Percentiles rank a stretch among this genome's conserved stretches.
phyloP scores from a whole-genome alignment of 2,888 invertebrate genomes.

The Hirtodrosophila confusa region DNA sequence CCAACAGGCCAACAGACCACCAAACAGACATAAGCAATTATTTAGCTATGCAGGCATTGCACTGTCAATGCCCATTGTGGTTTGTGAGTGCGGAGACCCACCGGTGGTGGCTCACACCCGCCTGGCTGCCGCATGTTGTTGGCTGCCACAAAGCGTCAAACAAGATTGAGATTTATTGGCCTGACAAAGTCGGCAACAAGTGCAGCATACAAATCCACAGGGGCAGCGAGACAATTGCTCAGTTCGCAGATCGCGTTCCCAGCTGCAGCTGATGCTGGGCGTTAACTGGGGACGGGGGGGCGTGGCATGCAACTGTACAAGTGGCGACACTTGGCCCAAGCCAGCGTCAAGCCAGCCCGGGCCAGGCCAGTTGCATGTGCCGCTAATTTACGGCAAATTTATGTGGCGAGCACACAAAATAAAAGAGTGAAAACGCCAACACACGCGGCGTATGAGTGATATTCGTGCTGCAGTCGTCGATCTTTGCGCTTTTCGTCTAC shows the following conservation, averaged over 20 bases:
- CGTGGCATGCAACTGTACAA: conserved; percentile 62
- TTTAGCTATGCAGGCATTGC: conserved; percentile 34
- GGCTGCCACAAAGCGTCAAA: conserved; percentile 74
- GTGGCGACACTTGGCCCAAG: conserved; percentile 74
- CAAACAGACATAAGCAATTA: conserved; percentile 29
- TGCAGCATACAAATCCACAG: conserved; percentile 61
- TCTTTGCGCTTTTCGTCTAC: conserved; percentile 29
- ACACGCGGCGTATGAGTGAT: conserved; percentile 74
- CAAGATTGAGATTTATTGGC: conserved; percentile 79
- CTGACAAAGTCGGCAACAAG: conserved; percentile 69
- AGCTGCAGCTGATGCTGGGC: conserved; percentile 55
- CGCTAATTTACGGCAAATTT: conserved; percentile 80
- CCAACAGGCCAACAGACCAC: conserved; percentile 8
- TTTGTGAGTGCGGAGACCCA: conserved; percentile 45
- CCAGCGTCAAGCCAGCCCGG: conserved; percentile 9
- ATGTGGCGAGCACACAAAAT: conserved; percentile 46
- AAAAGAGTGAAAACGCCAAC: conserved; percentile 32
- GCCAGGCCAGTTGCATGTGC: conserved; percentile 63
- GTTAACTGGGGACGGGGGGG: conserved; percentile 46
- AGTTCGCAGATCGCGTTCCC: conserved; percentile 20
- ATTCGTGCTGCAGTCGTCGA: conserved; percentile 45
- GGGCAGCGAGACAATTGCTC: conserved; percentile 56
- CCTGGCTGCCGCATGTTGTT: conserved; percentile 61
- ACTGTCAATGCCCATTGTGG: conserved; percentile 47
- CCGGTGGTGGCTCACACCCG: conserved; percentile 54